A percentile compares a stretch with the other conserved stretches of the same genome.
These are phyloP conservation scores for Globodera ellingtonae DNA, from an alignment of 1,140 invertebrate species.

Conservation along the genomic window DNA sequence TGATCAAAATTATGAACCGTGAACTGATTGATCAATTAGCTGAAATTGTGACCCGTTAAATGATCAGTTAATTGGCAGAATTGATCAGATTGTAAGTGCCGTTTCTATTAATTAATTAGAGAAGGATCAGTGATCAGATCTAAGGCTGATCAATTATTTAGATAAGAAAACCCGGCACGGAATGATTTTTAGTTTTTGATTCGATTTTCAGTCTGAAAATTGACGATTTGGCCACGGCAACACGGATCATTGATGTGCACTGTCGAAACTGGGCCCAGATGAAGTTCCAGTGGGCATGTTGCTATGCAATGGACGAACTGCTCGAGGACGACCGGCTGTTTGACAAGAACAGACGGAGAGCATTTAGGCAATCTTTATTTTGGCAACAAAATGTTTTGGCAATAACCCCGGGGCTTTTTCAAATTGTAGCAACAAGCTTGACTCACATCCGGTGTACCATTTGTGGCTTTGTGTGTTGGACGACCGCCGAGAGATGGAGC, in stretches of 20 bases:
- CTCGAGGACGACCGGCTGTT: slow-evolving; percentile 43
- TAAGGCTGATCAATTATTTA: no score
- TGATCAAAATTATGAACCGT: no score
- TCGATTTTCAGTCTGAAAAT: slow-evolving; percentile 39
- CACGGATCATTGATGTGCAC: slow-evolving; percentile 33
- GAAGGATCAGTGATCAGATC: no score
- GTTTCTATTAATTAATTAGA: no score
- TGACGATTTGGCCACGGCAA: slow-evolving; percentile 45
- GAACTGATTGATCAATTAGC: no score
- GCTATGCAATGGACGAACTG: slow-evolving; percentile 50
- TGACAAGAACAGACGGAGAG: slow-evolving; percentile 45
- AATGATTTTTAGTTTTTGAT: no score
- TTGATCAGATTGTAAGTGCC: no score
- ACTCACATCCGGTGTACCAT: slow-evolving; percentile 45
- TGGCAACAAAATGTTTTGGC: no score
- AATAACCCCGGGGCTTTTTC: no score
- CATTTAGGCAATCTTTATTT: slow-evolving; percentile 22
- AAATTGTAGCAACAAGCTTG: slow-evolving; percentile 37
- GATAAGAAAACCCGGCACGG: no score
- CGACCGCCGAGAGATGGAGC: slow-evolving; percentile 38
- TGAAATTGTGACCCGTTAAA: no score
- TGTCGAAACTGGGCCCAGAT: slow-evolving; percentile 48
- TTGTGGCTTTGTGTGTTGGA: slow-evolving; percentile 51
- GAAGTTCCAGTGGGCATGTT: slow-evolving; percentile 53
- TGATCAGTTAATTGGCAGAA: no score